Base-by-base conservation (phyloP, 2,888 invertebrate species). In the Dynastes hyllus region DNA sequence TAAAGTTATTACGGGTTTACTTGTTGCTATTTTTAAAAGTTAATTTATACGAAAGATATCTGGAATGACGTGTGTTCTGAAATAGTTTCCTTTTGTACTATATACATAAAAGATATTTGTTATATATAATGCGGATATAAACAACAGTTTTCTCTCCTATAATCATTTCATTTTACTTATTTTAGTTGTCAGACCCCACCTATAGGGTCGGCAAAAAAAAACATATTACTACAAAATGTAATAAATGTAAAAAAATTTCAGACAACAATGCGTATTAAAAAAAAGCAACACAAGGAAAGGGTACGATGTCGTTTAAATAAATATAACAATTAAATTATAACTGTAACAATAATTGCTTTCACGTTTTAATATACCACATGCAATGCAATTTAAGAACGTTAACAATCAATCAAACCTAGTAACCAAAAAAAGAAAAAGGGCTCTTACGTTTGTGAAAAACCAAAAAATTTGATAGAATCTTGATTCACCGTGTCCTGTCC, bases 241-340 rank as follows among this genome's bases (percentile, higher is more conserved):
- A 76, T 79, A 79, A 79, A 79, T 79, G 79, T 79, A 69, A 79
- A 79, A 79, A n/a, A n/a, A n/a, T n/a, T n/a, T n/a, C 79, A 79
- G 70, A 79, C 70, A 79, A 79, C 79, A 79, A 79, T 69, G 40
- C 27, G 22, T 69, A 67, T 45, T 66, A 67, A 58, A 69, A n/a
- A n/a, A n/a, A n/a, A n/a, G n/a, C 16, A 45, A 13, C 55, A 75
- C 71, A 73, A 75, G 45, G 73, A 22, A 22, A 75, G 61, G 73
- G 32, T 55, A 40, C 45, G 73, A 50, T 61, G 61, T 37, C 29
- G 37, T 16, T 71, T 55, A 71, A 45, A 11, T 61, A 61, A 61
- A 75, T 45, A 61, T 37, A 58, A 53, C 55, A 71, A 71, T 70
- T 51, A 67, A 67, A 55, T 16, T 55, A 55, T 55, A 55, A 45